Evolutionary conservation across 1,140 invertebrate genomes (phyloP), one percentile per base, ranked within the genome.

Genomic region (Drosophila ambigua): DNA sequence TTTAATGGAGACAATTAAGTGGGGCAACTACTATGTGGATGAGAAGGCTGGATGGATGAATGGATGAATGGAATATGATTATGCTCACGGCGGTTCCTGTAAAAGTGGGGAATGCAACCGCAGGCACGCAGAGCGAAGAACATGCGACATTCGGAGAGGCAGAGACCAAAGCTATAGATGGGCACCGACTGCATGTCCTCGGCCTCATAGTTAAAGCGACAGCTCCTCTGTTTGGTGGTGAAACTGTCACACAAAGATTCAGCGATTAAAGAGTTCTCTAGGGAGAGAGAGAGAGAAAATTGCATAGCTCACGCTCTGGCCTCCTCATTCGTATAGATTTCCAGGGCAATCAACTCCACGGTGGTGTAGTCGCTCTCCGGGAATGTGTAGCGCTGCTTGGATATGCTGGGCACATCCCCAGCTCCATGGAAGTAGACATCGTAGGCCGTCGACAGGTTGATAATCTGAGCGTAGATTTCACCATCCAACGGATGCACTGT

Each of bases 381-480:
- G 4, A 94, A 94, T 6, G 91, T 90, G 5, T 93, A 92, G 7
- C 85, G 85, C 57, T 93, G 93, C 15, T 92, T 93, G 2, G 93
- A 93, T 45, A 94, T 93, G 74, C 94, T 94, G 0, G 94, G 93
- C 0, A 94, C 92, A 91, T 95, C 94, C 2, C 92, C 83, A 0
- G 94, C 92, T 0, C 93, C 93, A 55, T 94, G 94, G 8, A 95
- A 91, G 55, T 93, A 94, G 2, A 94, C 93, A 79, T 93, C 92
- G 76, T 94, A 95, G 16, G 93, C 93, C 3, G 93, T 93, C 0
- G 94, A 94, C 46, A 95, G 92, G 60, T 95, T 95, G n/a, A 95
- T 94, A n/a, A 95, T 92, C 83, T 95, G 94, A 0, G 94, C 94
- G 80, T 95, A 95, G 13, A 95, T 94, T 90, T 95, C 95, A 2